Evolutionary conservation across 1,140 invertebrate genomes (phyloP).

Genomic region (Drosophila triauraria): DNA sequence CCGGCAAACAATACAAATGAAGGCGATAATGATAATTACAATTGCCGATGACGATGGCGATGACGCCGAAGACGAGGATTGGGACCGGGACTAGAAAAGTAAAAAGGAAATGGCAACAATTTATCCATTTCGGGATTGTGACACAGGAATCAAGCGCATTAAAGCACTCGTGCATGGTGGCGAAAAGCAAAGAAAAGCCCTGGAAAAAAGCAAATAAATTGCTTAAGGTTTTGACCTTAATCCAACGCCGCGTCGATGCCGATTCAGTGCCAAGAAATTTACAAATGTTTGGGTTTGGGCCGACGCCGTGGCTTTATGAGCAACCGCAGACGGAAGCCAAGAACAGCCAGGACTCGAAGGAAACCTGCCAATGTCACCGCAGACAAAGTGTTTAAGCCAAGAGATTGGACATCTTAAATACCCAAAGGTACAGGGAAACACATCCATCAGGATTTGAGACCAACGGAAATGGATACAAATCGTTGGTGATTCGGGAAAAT

Average conservation of each 20-base stretch:
- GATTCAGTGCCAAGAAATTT: constrained; percentile 31
- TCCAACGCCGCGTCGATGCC: background rate
- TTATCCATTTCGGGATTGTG: constrained; percentile 60
- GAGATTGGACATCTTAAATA: constrained; percentile 18
- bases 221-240: constrained; percentile 24
- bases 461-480: too few relatives aligned
- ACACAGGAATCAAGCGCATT: constrained; percentile 57
- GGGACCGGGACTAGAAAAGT: constrained; percentile 1
- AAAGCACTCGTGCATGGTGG: constrained; percentile 49
- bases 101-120: constrained; percentile 78
- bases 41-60: constrained; percentile 54
- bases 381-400: constrained; percentile 7
- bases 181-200: constrained; percentile 53
- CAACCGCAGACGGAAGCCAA: constrained; percentile 26
- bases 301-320: constrained; percentile 29
- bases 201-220: constrained; percentile 68
- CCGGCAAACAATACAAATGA: constrained; percentile 62
- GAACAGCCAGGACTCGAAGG: background rate
- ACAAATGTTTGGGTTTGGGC: constrained; percentile 29
- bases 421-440: background rate
- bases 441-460: background rate
- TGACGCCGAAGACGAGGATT: constrained; percentile 47
- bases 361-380: constrained; percentile 6
- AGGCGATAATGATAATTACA: constrained; percentile 61
- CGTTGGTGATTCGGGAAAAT: background rate